These are phyloP conservation scores for Neosilurus mollespiculum DNA, from an alignment of 2,797 vertebrate species.

Conservation along the genomic window DNA sequence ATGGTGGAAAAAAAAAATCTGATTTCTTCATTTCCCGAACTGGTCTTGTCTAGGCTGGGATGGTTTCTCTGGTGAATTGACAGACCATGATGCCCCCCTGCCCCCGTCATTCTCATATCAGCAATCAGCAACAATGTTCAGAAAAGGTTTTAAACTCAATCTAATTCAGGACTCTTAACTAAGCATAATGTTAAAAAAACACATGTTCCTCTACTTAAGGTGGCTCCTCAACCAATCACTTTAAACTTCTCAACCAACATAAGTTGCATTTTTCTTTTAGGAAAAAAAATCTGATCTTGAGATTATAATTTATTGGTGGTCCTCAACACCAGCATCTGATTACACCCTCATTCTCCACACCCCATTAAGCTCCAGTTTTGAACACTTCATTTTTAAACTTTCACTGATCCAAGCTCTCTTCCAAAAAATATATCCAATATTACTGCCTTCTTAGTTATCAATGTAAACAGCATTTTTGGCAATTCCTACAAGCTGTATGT, in stretches of 20 bases:
- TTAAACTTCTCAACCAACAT: background rate
- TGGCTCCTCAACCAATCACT: no score
- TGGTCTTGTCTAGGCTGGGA: background rate
- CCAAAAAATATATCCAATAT: no score
- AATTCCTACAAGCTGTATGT: background rate
- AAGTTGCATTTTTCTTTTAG: no score
- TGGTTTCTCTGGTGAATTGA: background rate
- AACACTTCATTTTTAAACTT: background rate
- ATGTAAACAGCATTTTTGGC: background rate
- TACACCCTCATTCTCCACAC: background rate
- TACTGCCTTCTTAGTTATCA: background rate
- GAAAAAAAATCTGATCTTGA: no score
- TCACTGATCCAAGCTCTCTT: background rate
- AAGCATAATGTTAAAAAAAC: background rate
- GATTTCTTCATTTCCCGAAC: conserved; percentile 9
- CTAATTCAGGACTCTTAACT: no score
- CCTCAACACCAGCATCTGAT: background rate
- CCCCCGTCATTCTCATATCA: conserved; percentile 6
- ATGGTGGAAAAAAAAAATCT: background rate
- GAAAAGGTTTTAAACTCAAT: background rate
- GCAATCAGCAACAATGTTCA: background rate
- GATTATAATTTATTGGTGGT: background rate
- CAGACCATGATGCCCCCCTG: background rate
- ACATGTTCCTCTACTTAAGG: background rate
- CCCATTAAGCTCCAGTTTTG: background rate